phyloP scores from a whole-genome alignment of 2,113 vertebrate genomes.

The Tetraodon nigroviridis region DNA sequence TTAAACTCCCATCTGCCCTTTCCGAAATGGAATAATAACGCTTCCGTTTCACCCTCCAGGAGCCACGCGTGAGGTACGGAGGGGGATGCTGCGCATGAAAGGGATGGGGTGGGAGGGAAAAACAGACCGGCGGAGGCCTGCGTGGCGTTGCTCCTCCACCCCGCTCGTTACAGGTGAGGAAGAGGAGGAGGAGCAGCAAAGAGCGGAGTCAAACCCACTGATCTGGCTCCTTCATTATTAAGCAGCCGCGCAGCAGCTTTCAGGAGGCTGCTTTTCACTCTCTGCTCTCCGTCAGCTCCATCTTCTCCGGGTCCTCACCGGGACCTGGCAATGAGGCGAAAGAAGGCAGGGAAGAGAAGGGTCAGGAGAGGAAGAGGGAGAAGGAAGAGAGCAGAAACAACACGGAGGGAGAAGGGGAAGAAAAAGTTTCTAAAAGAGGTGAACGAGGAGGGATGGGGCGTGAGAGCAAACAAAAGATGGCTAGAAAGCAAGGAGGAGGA shows the following conservation, averaged over 20 bases:
- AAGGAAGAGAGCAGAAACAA: background rate
- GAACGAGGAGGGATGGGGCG: background rate
- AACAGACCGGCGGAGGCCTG: background rate
- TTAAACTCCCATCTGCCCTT: too few species aligned
- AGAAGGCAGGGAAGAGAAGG: background rate
- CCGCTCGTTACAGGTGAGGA: slow-evolving; percentile 45
- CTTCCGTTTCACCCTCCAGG: background rate
- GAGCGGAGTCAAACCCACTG: slow-evolving; percentile 24
- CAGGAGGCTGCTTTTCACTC: slow-evolving; percentile 8
- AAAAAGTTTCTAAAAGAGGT: background rate
- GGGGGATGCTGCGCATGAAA: background rate
- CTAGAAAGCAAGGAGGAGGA: slow-evolving; percentile 9
- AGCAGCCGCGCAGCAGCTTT: slow-evolving; percentile 31
- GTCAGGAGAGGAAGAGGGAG: background rate
- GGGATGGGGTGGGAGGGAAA: slow-evolving; percentile 12
- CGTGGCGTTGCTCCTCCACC: slow-evolving; percentile 20
- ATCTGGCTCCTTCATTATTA: slow-evolving; percentile 53
- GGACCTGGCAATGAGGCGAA: slow-evolving; percentile 23
- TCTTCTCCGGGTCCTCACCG: slow-evolving; percentile 21
- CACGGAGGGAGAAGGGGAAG: background rate
- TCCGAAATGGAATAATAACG: background rate
- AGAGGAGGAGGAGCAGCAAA: slow-evolving; percentile 26
- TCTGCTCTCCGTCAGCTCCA: slow-evolving; percentile 20
- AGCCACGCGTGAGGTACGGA: background rate
- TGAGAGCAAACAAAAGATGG: background rate